Evolutionary conservation across 2,797 vertebrate genomes (phyloP).

Genomic region (Mallotus villosus): DNA sequence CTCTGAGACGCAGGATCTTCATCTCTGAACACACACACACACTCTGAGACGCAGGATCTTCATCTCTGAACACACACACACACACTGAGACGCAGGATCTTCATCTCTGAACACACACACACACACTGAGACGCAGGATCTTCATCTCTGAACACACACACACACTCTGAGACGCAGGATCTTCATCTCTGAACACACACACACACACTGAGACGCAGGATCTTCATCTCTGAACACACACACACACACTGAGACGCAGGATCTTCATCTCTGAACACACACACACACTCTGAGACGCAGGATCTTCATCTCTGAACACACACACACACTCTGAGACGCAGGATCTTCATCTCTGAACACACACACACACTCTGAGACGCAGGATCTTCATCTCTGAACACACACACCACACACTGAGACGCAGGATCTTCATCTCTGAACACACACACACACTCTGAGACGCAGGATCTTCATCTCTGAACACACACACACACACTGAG

Average conservation of each 20-base stretch:
- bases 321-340: conserved; percentile 82
- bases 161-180: conserved; percentile 82
- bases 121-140: conserved; percentile 81
- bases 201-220: conserved; percentile 83
- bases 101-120: conserved; percentile 10
- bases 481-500: conserved; percentile 75
- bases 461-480: conserved; percentile 53
- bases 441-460: conserved; percentile 79
- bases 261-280: conserved; percentile 32
- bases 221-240: conserved; percentile 30
- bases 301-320: conserved; percentile 36
- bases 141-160: conserved; percentile 18
- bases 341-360: conserved; percentile 38
- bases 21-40: conserved; percentile 34
- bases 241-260: conserved; percentile 82
- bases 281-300: conserved; percentile 82
- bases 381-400: conserved; percentile 42
- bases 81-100: conserved; percentile 81
- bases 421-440: conserved; percentile 51
- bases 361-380: conserved; percentile 81
- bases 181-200: conserved; percentile 24
- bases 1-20: conserved; percentile 78
- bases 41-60: conserved; percentile 79
- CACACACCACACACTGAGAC: conserved; percentile 80
- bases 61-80: conserved; percentile 11